These are phyloP conservation scores for Ephydatia muelleri DNA, from an alignment of 37 sponge, comb jelly and placozoan species.

Conservation along the genomic window DNA sequence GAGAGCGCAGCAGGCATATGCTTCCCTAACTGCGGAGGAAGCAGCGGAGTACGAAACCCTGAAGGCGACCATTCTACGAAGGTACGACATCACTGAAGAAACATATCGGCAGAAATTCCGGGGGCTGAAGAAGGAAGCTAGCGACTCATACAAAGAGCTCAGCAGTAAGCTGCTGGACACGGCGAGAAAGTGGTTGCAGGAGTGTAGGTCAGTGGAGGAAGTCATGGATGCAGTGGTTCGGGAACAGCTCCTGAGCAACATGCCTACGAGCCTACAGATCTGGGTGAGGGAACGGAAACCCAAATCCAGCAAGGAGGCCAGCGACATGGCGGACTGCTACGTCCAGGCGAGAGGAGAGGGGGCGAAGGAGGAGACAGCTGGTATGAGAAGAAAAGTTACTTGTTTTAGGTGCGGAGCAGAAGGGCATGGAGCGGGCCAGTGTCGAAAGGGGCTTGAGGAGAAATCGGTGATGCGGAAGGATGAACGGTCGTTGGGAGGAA, in stretches of 20 bases:
- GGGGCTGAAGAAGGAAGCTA: background rate
- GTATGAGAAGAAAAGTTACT: background rate
- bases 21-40: slow-evolving; percentile 27
- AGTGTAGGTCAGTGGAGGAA: background rate
- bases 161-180: background rate
- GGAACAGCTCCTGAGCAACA: background rate
- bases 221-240: background rate
- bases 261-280: background rate
- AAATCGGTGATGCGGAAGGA: no score
- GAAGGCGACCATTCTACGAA: slow-evolving; percentile 7
- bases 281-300: background rate
- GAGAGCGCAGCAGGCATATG: slow-evolving; percentile 30
- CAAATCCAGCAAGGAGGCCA: background rate
- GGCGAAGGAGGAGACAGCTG: background rate
- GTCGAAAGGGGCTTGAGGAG: no score
- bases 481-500: no score
- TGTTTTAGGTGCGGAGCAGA: no score
- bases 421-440: no score
- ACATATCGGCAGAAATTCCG: slow-evolving; percentile 19
- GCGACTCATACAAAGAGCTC: slow-evolving; percentile 13
- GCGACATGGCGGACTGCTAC: background rate
- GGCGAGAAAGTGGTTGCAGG: slow-evolving; percentile 1
- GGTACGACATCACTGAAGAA: slow-evolving; percentile 29
- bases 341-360: background rate
- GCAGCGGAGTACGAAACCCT: slow-evolving; percentile 13